These are phyloP conservation scores for Nomada flava DNA, from an alignment of 2,888 invertebrate genomes.

Conservation along the genomic window DNA sequence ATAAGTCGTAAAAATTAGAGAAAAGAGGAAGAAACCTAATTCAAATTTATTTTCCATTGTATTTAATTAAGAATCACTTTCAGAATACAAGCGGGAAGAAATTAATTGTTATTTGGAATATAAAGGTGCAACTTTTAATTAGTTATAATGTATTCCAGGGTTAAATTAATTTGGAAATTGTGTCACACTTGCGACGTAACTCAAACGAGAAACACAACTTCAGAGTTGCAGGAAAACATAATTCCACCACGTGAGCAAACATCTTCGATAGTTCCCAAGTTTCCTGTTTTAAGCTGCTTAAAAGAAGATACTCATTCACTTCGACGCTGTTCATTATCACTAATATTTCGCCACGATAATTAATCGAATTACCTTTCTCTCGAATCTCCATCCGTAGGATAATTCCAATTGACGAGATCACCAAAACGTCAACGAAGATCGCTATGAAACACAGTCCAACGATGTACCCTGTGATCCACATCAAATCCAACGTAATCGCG, in stretches of 20 bases:
- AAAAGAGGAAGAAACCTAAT: too few relatives aligned
- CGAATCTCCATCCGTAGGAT: slow-evolving; percentile 37
- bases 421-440: slow-evolving; percentile 63
- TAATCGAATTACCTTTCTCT: neutral
- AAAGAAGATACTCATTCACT: neutral
- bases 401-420: slow-evolving; percentile 60
- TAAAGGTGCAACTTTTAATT: too few relatives aligned
- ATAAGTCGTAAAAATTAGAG: too few relatives aligned
- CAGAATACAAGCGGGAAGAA: too few relatives aligned
- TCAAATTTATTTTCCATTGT: too few relatives aligned
- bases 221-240: slow-evolving; percentile 24
- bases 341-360: neutral
- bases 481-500: slow-evolving; percentile 69
- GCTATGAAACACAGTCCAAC: slow-evolving; percentile 65
- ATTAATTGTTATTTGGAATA: too few relatives aligned
- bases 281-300: neutral
- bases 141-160: slow-evolving; percentile 5
- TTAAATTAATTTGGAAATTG: slow-evolving; percentile 39
- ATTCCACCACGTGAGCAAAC: neutral
- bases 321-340: neutral
- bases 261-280: neutral
- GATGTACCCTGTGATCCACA: slow-evolving; percentile 68
- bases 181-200: slow-evolving; percentile 25
- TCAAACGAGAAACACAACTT: slow-evolving; percentile 30
- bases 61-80: too few relatives aligned